Conservation (phyloP, 2,888 invertebrate genomes). For the Harpalus rufipes region DNA sequence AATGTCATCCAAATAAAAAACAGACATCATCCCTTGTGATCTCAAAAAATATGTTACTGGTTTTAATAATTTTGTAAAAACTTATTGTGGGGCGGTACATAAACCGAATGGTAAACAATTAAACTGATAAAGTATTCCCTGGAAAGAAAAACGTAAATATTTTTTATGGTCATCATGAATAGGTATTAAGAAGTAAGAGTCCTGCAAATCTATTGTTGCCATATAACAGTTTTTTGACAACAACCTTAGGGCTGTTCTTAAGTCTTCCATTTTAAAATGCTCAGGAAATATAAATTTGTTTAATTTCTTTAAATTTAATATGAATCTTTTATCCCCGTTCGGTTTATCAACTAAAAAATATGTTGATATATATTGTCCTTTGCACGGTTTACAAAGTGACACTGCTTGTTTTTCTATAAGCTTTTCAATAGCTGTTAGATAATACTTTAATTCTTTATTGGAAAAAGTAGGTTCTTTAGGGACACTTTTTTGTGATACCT, state of each 20-base stretch:
- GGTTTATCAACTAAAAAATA: background rate
- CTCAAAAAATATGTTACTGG: background rate
- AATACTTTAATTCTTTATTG: no score
- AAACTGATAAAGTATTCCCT: background rate
- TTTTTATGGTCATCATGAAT: background rate
- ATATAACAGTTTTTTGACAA: background rate
- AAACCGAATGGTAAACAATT: background rate
- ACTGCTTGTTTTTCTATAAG: background rate
- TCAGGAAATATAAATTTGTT: background rate
- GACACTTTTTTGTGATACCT: no score
- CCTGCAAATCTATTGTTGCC: no score
- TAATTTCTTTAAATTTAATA: background rate
- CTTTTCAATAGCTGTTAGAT: background rate
- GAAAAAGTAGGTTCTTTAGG: background rate
- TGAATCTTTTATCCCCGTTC: no score
- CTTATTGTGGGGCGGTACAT: background rate
- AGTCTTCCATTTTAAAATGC: background rate
- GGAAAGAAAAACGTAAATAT: background rate
- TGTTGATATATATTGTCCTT: background rate
- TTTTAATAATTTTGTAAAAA: no score
- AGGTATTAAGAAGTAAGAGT: background rate
- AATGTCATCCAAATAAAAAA: slow-evolving; percentile 63
- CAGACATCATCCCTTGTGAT: slow-evolving; percentile 36
- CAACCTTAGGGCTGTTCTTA: background rate
- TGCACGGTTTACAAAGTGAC: background rate